Base-by-base conservation (phyloP, 2,888 invertebrate genomes). In the Ashinkailepas kermadecensis region DNA sequence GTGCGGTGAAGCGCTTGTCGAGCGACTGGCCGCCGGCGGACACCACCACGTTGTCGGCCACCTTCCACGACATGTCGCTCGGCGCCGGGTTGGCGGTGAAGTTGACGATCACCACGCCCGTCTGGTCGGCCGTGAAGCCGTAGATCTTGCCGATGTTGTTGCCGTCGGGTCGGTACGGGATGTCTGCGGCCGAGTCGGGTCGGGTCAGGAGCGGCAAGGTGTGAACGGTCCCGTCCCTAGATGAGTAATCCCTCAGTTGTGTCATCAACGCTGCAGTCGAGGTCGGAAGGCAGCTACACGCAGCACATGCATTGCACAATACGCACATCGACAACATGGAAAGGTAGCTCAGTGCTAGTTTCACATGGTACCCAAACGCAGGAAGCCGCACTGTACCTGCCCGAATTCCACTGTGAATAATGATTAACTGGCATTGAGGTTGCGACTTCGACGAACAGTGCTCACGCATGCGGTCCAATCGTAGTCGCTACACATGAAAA, bases 81-180 rank as follows among this genome's bases (percentile, higher is more conserved):
- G 79, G 79, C 58, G 7, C 6, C 9, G 79, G 79, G 59, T 79
- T 79, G 79, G 79, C 57, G 21, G 79, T 79, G 79, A 79, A 79
- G 79, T 58, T 79, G 58, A 79, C 13, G 23, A 25, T 79, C 8
- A 79, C 18, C 79, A 21, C 23, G 58, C 79, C 79, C 58, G n/a
- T 23, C 79, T 79, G 58, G 3, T 25, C 79, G 23, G 57, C 79
- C 13, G 79, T 79, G 79, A 79, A 79, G 59, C 79, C 79, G 58
- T 79, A 79, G 23, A 79, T 23, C 15, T 10, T 23, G 58, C 79
- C 79, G 23, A 58, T 13, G 58, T 58, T 59, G 79, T 79, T 79
- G 13, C 79, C 79, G 15, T 58, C 59, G 1, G 79, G 79, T 7
- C 79, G 79, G 58, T 79, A 79, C 13, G 79, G 58, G 10, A 58